Evolutionary conservation across 2,113 vertebrate species (phyloP).

Genomic region (Cranoglanis bouderius): DNA sequence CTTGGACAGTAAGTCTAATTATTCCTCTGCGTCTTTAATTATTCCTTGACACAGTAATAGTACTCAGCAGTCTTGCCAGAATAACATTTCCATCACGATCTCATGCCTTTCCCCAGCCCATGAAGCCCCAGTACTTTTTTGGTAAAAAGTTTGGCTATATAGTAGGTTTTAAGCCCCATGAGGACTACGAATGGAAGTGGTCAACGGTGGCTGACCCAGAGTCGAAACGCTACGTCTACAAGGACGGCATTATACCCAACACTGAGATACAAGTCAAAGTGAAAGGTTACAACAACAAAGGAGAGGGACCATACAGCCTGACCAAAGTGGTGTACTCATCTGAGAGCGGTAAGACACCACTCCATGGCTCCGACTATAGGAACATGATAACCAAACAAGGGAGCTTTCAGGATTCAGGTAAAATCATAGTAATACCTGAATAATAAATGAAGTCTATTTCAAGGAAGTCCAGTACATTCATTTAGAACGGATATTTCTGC

Average conservation of each 20-base stretch:
- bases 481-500: not conserved
- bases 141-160: slow-evolving; percentile 95
- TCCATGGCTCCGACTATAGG: too few species aligned
- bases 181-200: slow-evolving; percentile 88
- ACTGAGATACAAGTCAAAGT: slow-evolving; percentile 93
- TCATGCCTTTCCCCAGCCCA: slow-evolving; percentile 72
- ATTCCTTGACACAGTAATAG: not conserved
- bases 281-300: slow-evolving; percentile 91
- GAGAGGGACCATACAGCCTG: slow-evolving; percentile 90
- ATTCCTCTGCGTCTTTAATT: not conserved
- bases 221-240: slow-evolving; percentile 86
- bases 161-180: slow-evolving; percentile 89
- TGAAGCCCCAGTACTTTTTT: slow-evolving; percentile 89
- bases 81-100: not conserved
- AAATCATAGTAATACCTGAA: not conserved
- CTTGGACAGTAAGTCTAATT: slow-evolving; percentile 82
- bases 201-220: slow-evolving; percentile 92
- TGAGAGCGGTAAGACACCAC: slow-evolving; percentile 75
- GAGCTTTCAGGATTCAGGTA: not conserved
- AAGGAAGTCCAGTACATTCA: not conserved
- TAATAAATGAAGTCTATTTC: not conserved
- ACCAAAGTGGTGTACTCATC: slow-evolving; percentile 87
- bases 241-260: slow-evolving; percentile 83
- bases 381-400: not conserved
- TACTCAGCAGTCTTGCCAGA: too few species aligned